Evolutionary conservation across 2,797 vertebrate species (phyloP), one percentile per base, ranked within the genome.

Genomic region (Rhinophrynus dorsalis): DNA sequence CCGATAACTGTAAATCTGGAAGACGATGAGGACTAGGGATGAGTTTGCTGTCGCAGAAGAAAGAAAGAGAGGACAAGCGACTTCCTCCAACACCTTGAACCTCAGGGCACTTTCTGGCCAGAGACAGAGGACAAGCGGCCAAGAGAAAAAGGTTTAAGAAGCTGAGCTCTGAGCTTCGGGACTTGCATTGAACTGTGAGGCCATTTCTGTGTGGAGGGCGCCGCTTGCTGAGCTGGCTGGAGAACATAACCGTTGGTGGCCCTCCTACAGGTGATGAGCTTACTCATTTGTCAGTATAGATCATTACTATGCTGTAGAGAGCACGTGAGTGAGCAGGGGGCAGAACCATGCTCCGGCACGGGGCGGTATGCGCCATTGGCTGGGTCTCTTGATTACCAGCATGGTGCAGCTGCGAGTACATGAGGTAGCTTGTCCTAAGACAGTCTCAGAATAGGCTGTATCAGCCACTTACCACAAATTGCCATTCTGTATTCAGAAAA

Each of bases 1-100:
- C 79, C 94, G 90, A 89, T 94, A 92, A 88, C 89, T 75, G 75
- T 68, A 74, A 78, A 59, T 75, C 60, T 0, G 42, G 69, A 68
- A 69, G 79, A 81, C 2, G 13, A 52, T n/a, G 55, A 68, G 80
- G 77, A 82, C 75, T 83, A 84, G 75, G 76, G 80, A 76, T 29
- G 78, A 69, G 82, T 76, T 45, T 82, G 83, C 79, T 81, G 75
- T 85, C 77, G 3, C 79, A 77, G 84, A 86, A 82, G 71, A 78
- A 77, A 64, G 80, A 75, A n/a, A n/a, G 37, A 57, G 81, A 77
- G 35, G 78, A 86, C 3, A 61, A 58, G 72, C 67, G 67, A 76
- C 77, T 70, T 72, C 78, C 76, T 78, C 76, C 54, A 65, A 79
- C 78, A 75, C 81, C 80, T 77, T 74, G 71, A 76, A 79, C 79